Percentiles rank a stretch among this genome's conserved stretches.
phyloP scores from a whole-genome alignment of 2,888 invertebrate species.

The Eremobia ochroleuca region DNA sequence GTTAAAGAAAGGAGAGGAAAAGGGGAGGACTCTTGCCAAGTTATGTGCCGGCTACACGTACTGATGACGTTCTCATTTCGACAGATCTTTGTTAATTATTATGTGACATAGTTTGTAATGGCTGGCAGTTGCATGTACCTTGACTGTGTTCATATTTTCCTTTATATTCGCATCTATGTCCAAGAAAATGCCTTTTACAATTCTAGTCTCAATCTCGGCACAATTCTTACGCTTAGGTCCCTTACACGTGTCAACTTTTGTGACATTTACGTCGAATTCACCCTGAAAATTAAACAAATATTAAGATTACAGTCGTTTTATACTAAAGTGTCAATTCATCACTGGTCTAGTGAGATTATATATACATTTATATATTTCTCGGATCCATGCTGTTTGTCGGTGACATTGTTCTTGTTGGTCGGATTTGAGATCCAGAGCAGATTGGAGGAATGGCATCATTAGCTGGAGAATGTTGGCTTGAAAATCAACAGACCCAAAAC shows the following conservation, averaged over 20 bases:
- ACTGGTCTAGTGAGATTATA: background rate
- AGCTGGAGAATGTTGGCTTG: too few relatives aligned
- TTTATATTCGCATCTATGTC: slow-evolving; percentile 6
- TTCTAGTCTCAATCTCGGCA: background rate
- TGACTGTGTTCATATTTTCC: slow-evolving; percentile 36
- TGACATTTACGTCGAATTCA: slow-evolving; percentile 49
- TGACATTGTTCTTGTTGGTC: too few relatives aligned
- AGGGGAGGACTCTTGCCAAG: too few relatives aligned
- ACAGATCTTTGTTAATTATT: too few relatives aligned
- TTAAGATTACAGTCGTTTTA: too few relatives aligned
- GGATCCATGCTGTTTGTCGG: too few relatives aligned
- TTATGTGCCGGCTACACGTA: too few relatives aligned
- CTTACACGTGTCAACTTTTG: slow-evolving; percentile 28
- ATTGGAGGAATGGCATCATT: too few relatives aligned
- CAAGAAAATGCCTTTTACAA: slow-evolving; percentile 2
- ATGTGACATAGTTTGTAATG: background rate
- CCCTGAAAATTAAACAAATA: slow-evolving; percentile 51
- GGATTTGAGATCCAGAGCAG: too few relatives aligned
- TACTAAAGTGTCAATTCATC: background rate
- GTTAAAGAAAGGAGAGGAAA: too few relatives aligned
- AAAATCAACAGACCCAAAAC: too few relatives aligned
- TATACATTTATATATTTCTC: background rate
- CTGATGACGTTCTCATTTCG: too few relatives aligned
- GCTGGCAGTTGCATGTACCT: slow-evolving; percentile 23
- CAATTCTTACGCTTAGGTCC: slow-evolving; percentile 64